Evolutionary conservation across 2,797 vertebrate genomes (phyloP).

Genomic region (Mallotus villosus): DNA sequence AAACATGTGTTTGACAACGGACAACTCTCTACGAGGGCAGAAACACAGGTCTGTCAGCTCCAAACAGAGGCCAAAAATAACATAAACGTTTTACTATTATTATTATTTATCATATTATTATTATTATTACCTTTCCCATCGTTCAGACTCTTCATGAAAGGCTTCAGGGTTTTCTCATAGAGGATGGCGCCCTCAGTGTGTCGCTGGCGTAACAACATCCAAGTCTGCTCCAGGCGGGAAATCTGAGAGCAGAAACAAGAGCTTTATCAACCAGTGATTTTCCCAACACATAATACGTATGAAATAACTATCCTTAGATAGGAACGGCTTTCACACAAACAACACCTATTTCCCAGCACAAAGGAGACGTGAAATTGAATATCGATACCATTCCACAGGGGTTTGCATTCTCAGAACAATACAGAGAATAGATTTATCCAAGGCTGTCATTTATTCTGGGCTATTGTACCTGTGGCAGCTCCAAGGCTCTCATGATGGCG

Average conservation of each 20-base stretch:
- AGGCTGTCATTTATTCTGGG: not conserved
- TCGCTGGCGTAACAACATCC: constrained; percentile 85
- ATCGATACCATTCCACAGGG: not conserved
- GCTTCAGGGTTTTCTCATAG: constrained; percentile 92
- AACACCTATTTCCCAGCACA: not conserved
- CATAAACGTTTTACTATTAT: not conserved
- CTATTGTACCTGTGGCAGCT: constrained; percentile 87
- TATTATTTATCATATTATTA: not conserved
- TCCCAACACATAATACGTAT: not conserved
- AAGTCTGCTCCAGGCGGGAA: constrained; percentile 88
- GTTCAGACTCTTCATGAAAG: constrained; percentile 88
- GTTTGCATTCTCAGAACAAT: not conserved
- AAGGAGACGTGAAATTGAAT: not conserved
- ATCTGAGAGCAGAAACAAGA: constrained; percentile 71
- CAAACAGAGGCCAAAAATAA: not conserved
- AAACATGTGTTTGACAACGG: constrained; percentile 85
- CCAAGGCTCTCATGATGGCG: constrained; percentile 89
- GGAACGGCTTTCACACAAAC: not conserved
- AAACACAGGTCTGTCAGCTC: not conserved
- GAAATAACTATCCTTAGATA: not conserved
- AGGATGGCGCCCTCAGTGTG: constrained; percentile 92
- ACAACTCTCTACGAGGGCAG: constrained; percentile 74
- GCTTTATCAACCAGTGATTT: not conserved
- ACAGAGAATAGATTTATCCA: not conserved
- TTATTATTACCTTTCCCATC: constrained; percentile 86